phyloP scores from a whole-genome alignment of 2,113 vertebrate species.

The Pseudolaguvia tuberculata region DNA sequence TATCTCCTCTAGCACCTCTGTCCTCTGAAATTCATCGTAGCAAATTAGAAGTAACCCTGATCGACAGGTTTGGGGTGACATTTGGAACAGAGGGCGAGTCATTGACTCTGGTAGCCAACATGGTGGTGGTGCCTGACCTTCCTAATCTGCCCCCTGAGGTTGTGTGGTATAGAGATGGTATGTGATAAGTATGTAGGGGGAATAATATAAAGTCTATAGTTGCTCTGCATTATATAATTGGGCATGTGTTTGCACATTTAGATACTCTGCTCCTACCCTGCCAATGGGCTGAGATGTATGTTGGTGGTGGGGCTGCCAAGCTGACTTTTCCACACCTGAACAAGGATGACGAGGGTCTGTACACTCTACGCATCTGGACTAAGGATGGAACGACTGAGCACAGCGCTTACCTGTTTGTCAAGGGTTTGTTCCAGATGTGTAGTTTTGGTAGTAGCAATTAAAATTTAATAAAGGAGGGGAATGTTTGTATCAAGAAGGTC shows the following conservation, averaged over 20 bases:
- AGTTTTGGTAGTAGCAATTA: too few species aligned
- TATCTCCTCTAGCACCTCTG: slow-evolving; percentile 71
- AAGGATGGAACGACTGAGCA: slow-evolving; percentile 82
- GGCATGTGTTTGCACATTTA: slow-evolving; percentile 49
- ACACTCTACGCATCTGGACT: slow-evolving; percentile 85
- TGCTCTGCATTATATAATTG: neutral
- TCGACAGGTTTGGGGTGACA: slow-evolving; percentile 83
- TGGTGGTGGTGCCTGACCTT: slow-evolving; percentile 85
- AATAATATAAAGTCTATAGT: neutral
- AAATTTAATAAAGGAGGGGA: too few species aligned
- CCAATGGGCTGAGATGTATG: slow-evolving; percentile 77
- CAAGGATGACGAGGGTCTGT: slow-evolving; percentile 96
- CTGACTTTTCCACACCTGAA: slow-evolving; percentile 84
- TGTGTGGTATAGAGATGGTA: slow-evolving; percentile 94
- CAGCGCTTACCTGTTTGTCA: slow-evolving; percentile 90
- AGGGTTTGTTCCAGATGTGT: slow-evolving; percentile 67
- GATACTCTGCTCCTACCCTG: slow-evolving; percentile 78
- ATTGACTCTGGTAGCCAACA: slow-evolving; percentile 75
- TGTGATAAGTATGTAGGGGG: slow-evolving; percentile 46
- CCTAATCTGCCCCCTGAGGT: slow-evolving; percentile 78
- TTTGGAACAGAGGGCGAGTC: slow-evolving; percentile 86
- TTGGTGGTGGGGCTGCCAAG: slow-evolving; percentile 77
- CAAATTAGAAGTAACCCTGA: slow-evolving; percentile 84
- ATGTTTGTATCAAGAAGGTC: too few species aligned
- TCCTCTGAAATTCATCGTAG: slow-evolving; percentile 71